Percentiles rank a stretch among this genome's conserved stretches.
Evolutionary conservation across 2,888 invertebrate genomes (phyloP).

Genomic region (Cantharis flavilabris): DNA sequence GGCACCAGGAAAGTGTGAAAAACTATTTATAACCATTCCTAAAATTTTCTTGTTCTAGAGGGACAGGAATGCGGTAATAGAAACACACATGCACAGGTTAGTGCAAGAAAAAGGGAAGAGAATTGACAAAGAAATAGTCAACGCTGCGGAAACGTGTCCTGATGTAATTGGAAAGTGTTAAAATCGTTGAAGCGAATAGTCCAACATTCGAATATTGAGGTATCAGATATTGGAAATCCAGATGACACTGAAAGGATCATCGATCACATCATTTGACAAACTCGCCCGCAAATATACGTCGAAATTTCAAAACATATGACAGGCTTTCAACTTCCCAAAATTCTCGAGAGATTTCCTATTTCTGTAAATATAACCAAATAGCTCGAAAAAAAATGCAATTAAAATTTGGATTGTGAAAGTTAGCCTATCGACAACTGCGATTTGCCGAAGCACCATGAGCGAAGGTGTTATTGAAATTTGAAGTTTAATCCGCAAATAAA

Average conservation of each 20-base stretch:
- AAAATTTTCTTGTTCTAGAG: slow-evolving; percentile 14
- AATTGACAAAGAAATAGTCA: slow-evolving; percentile 29
- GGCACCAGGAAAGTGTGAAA: background rate
- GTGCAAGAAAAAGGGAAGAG: slow-evolving; percentile 16
- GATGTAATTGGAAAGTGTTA: slow-evolving; percentile 31
- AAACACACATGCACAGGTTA: slow-evolving; percentile 19
- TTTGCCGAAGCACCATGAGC: background rate
- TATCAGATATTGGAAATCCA: slow-evolving; percentile 28
- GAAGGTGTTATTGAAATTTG: background rate
- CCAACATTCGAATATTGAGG: slow-evolving; percentile 24
- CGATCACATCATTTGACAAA: slow-evolving; percentile 31
- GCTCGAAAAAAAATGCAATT: background rate
- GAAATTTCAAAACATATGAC: slow-evolving; percentile 28
- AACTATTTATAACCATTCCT: slow-evolving; percentile 24
- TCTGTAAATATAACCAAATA: slow-evolving; percentile 6
- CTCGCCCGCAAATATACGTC: slow-evolving; percentile 29
- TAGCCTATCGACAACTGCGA: background rate
- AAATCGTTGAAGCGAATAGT: slow-evolving; percentile 23
- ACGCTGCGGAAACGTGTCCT: slow-evolving; percentile 30
- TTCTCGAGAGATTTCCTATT: slow-evolving; percentile 6
- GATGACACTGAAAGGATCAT: slow-evolving; percentile 29
- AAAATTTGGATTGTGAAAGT: background rate
- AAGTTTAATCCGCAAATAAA: background rate
- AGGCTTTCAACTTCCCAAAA: slow-evolving; percentile 19
- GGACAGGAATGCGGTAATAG: slow-evolving; percentile 22